phyloP scores from a whole-genome alignment of 2,113 vertebrate genomes.

The Trematomus loennbergii region DNA sequence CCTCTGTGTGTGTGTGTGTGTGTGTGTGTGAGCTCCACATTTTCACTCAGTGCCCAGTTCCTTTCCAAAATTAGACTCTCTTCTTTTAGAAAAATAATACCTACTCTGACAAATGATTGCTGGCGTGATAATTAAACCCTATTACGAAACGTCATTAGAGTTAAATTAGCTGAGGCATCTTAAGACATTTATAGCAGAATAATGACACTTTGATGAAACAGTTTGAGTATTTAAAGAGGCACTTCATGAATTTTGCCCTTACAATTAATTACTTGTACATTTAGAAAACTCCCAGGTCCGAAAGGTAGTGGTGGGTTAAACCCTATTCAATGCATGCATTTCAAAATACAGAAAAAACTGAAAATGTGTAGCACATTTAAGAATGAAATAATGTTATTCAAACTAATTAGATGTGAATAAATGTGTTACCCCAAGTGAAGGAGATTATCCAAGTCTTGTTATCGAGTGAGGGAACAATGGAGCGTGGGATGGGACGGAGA shows the following conservation, averaged over 20 bases:
- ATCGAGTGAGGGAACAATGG: no score
- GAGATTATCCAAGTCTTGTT: no score
- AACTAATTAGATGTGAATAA: no score
- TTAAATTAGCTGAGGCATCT: slow-evolving; percentile 55
- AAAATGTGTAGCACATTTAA: neutral
- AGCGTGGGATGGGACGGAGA: no score
- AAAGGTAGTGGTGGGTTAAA: neutral
- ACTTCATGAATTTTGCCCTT: slow-evolving; percentile 36
- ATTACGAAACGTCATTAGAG: slow-evolving; percentile 56
- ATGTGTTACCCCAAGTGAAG: no score
- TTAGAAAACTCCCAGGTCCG: slow-evolving; percentile 4
- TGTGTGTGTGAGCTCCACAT: slow-evolving; percentile 7
- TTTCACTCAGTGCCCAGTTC: slow-evolving; percentile 13
- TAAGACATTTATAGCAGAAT: slow-evolving; percentile 50
- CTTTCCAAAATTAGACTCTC: slow-evolving; percentile 16
- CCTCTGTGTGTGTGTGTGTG: neutral
- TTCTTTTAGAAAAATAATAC: slow-evolving; percentile 20
- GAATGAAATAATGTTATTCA: neutral
- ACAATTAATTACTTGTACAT: slow-evolving; percentile 30
- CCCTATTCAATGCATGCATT: neutral
- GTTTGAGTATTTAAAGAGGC: slow-evolving; percentile 30
- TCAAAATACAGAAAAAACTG: neutral
- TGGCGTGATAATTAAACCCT: slow-evolving; percentile 45
- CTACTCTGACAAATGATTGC: slow-evolving; percentile 51
- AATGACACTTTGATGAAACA: slow-evolving; percentile 54